Base-by-base conservation (phyloP, 2,797 vertebrate genomes). In the Cyclura pinguis region DNA sequence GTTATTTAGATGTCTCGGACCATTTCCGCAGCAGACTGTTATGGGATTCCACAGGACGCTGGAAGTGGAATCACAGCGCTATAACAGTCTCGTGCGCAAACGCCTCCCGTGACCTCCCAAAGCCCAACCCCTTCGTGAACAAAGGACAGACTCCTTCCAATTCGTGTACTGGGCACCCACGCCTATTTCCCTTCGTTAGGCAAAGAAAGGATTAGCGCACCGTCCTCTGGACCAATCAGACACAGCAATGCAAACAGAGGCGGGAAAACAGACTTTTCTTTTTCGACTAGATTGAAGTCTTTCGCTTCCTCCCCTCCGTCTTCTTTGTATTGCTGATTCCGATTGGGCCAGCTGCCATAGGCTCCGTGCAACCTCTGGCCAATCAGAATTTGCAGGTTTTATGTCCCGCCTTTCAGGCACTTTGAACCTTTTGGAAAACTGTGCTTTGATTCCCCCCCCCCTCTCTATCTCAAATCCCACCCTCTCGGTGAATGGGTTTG, bases 111-210 rank as follows among this genome's bases (percentile, higher is more conserved):
- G 5, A 9, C 32, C 52, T 8, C 10, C 29, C 32, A 27, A 55
- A 85, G 29, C 67, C 3, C 9, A 13, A 0, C 4, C 50, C 59
- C 6, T 27, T 84, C 18, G 2, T 2, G 2, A 3, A 72, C 3
- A 84, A 14, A 1, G 1, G 2, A 13, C 38, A 32, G 7, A 47
- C 42, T 35, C 4, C 5, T 18, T 35, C 4, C 57, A 6, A 38
- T 0, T 38, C 7, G n/a, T n/a, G 4, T 16, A 9, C 42, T 29
- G 14, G 27, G 5, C 1, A 4, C 24, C 13, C 27, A 3, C 6
- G 6, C 27, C 27, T 67, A 59, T 38, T 59, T n/a, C 4, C 22
- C 29, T 77, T 38, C 22, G 57, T 18, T 22, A 13, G n/a, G 16
- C 35, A 22, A 62, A 55, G 57, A 47, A 13, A 57, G 42, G 42